phyloP scores from a whole-genome alignment of 1,140 invertebrate species.

The Drosophila obscura region DNA sequence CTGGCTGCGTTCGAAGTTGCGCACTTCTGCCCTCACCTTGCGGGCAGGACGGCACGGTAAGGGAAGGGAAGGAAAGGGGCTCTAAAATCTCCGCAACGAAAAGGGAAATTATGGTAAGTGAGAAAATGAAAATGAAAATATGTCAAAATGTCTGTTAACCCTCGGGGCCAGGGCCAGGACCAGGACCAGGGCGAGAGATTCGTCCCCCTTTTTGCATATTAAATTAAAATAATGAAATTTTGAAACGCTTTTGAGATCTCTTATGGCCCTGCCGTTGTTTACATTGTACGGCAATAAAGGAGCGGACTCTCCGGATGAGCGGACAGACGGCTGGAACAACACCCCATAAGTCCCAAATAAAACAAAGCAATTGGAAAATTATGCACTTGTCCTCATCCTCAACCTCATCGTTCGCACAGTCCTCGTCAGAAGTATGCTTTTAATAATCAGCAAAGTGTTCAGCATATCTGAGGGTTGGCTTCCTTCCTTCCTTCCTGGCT shows the following conservation, averaged over 20 bases:
- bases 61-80: not conserved
- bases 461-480: constrained; percentile 25
- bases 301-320: constrained; percentile 10
- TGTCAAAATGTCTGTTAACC: constrained; percentile 68
- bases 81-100: constrained; percentile 65
- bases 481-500: too few species aligned
- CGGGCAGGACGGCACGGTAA: not conserved
- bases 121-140: constrained; percentile 72
- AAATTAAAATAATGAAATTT: constrained; percentile 82
- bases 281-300: constrained; percentile 73
- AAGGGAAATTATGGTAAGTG: constrained; percentile 72
- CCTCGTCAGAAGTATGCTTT: constrained; percentile 67
- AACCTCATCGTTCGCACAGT: not conserved
- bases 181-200: constrained; percentile 7
- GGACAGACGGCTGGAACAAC: constrained; percentile 21
- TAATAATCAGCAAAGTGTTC: constrained; percentile 77
- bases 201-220: constrained; percentile 69
- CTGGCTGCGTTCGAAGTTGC: constrained; percentile 71
- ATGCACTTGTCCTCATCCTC: constrained; percentile 68
- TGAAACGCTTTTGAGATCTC: constrained; percentile 61
- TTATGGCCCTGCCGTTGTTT: constrained; percentile 59
- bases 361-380: constrained; percentile 83
- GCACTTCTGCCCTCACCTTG: constrained; percentile 58
- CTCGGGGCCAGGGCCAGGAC: constrained; percentile 12
- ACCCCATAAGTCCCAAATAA: constrained; percentile 57